Evolutionary conservation across 2,888 invertebrate genomes (phyloP).

Genomic region (Kuschelorhynchus macadamiae): DNA sequence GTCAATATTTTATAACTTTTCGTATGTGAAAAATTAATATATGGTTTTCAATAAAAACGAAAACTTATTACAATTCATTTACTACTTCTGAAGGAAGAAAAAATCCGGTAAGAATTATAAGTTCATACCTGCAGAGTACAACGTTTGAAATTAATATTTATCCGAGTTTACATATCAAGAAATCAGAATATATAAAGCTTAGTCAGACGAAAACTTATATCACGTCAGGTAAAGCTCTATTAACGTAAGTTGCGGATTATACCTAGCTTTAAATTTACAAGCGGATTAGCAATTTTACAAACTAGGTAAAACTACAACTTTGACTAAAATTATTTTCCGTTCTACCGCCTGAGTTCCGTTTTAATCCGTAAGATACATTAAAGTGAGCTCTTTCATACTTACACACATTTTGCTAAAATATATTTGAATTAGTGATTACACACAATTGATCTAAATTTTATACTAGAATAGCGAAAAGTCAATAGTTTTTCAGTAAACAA

Average conservation of each 20-base stretch:
- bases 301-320: conserved; percentile 3
- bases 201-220: neutral
- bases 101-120: neutral
- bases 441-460: too few species aligned
- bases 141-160: neutral
- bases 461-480: too few species aligned
- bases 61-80: too few species aligned
- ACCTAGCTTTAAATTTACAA: conserved; percentile 7
- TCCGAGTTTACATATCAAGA: neutral
- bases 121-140: too few species aligned
- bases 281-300: conserved; percentile 7
- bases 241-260: neutral
- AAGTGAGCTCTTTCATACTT: neutral
- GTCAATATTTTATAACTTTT: too few species aligned
- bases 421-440: neutral
- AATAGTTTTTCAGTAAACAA: too few species aligned
- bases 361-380: neutral
- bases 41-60: too few species aligned
- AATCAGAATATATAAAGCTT: neutral
- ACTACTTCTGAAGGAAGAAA: too few species aligned
- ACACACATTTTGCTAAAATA: too few species aligned
- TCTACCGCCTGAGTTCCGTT: neutral
- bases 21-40: too few species aligned
- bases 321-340: neutral
- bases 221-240: neutral